These are phyloP conservation scores for Synanthedon andrenaeformis DNA, from an alignment of 2,888 invertebrate genomes.

Conservation along the genomic window DNA sequence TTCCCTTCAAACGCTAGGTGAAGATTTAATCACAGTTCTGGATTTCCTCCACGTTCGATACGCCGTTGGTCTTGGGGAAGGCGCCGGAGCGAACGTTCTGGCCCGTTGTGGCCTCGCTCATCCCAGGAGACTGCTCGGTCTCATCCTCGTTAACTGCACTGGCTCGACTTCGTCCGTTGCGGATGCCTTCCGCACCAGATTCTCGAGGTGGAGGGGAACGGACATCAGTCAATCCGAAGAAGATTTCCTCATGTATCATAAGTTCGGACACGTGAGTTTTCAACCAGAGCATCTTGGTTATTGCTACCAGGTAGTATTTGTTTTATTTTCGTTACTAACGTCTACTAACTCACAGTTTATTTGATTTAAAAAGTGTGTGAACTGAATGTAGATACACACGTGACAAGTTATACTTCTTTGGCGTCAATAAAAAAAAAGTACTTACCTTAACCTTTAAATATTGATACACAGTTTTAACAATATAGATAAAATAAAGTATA, in stretches of 20 bases:
- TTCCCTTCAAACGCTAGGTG: slow-evolving; percentile 83
- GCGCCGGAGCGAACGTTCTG: slow-evolving; percentile 88
- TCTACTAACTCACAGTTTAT: slow-evolving; percentile 17
- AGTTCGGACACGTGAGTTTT: slow-evolving; percentile 90
- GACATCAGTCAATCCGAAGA: slow-evolving; percentile 90
- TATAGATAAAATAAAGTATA: too few species aligned
- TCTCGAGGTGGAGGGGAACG: slow-evolving; percentile 86
- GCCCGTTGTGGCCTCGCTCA: slow-evolving; percentile 87
- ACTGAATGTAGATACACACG: too few species aligned
- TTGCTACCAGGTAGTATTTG: slow-evolving; percentile 50
- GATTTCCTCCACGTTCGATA: slow-evolving; percentile 86
- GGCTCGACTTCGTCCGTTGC: slow-evolving; percentile 87
- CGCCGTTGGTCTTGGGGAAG: slow-evolving; percentile 88
- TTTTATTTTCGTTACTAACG: slow-evolving; percentile 31
- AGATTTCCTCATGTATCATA: slow-evolving; percentile 88
- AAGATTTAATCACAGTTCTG: slow-evolving; percentile 83
- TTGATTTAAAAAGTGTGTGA: too few species aligned
- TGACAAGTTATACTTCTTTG: too few species aligned
- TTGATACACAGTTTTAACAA: too few species aligned
- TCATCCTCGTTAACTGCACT: slow-evolving; percentile 88
- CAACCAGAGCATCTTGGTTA: slow-evolving; percentile 32
- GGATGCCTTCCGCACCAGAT: slow-evolving; percentile 87
- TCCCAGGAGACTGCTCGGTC: slow-evolving; percentile 81
- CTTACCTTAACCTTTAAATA: too few species aligned
- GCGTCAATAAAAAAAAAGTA: too few species aligned